These are phyloP conservation scores for Acomys russatus DNA, from an alignment of 2,797 vertebrate genomes.

Conservation along the genomic window DNA sequence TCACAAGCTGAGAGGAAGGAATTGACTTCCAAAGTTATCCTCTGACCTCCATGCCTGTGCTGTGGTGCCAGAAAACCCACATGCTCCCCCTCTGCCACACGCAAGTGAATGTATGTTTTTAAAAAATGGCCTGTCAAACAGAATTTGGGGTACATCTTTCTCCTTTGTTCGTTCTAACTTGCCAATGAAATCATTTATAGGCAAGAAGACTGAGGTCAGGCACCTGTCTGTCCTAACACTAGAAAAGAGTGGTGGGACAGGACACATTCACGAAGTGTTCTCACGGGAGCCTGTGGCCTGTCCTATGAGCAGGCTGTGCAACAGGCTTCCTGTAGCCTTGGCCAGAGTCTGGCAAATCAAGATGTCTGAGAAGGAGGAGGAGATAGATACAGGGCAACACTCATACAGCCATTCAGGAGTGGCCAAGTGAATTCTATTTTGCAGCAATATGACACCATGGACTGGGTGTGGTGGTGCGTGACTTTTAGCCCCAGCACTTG, in stretches of 20 bases:
- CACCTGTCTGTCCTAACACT: not conserved
- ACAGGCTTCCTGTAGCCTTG: not conserved
- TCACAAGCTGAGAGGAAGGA: not conserved
- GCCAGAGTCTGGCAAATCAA: not conserved
- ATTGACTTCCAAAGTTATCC: not conserved
- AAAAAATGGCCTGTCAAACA: not conserved
- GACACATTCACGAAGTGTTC: not conserved
- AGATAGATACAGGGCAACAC: not conserved
- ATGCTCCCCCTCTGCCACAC: not conserved
- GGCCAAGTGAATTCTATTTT: not conserved
- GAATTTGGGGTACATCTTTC: not conserved
- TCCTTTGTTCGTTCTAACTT: not conserved
- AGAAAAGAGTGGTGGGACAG: not conserved
- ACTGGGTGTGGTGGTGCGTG: not conserved
- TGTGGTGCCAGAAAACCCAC: not conserved
- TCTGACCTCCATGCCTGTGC: not conserved
- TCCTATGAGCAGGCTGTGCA: not conserved
- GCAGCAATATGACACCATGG: not conserved
- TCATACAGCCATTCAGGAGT: not conserved
- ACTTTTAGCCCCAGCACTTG: not conserved
- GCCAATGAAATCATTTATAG: rapidly evolving
- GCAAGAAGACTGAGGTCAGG: not conserved
- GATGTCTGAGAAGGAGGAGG: not conserved
- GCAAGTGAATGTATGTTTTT: not conserved
- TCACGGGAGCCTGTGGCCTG: not conserved